phyloP scores from a whole-genome alignment of 2,888 invertebrate species.

The Allophyes oxyacanthae region DNA sequence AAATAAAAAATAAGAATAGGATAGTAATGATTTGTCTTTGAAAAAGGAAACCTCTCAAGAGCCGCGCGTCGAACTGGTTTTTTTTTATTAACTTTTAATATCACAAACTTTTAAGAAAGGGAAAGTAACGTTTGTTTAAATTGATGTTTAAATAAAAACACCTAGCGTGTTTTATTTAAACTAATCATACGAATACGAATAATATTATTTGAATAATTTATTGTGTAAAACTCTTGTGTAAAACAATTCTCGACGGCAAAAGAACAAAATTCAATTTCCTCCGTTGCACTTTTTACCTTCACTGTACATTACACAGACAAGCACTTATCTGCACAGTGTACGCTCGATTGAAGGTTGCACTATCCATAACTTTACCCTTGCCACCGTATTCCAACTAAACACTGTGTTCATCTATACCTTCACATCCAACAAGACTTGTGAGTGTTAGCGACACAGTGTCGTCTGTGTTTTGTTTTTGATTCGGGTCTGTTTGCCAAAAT shows the following conservation, averaged over 20 bases:
- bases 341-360: constrained; percentile 78
- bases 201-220: too few species aligned
- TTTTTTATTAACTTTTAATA: too few species aligned
- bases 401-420: constrained; percentile 35
- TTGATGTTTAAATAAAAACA: too few species aligned
- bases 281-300: constrained; percentile 50
- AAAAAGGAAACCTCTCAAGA: too few species aligned
- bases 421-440: background rate
- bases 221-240: constrained; percentile 29
- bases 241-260: constrained; percentile 29
- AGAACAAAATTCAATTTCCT: constrained; percentile 52
- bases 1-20: too few species aligned
- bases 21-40: too few species aligned
- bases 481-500: constrained; percentile 54
- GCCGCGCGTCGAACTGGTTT: too few species aligned
- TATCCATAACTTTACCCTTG: constrained; percentile 71
- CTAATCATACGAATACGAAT: too few species aligned
- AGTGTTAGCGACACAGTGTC: constrained; percentile 32
- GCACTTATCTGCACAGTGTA: constrained; percentile 72
- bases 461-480: constrained; percentile 39
- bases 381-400: constrained; percentile 63
- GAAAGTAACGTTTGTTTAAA: too few species aligned
- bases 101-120: too few species aligned
- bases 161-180: too few species aligned
- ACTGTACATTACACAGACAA: constrained; percentile 64